These are phyloP conservation scores for Epizoanthus scotinus DNA, from an alignment of 92 coral and sea anemone genomes.

Conservation along the genomic window DNA sequence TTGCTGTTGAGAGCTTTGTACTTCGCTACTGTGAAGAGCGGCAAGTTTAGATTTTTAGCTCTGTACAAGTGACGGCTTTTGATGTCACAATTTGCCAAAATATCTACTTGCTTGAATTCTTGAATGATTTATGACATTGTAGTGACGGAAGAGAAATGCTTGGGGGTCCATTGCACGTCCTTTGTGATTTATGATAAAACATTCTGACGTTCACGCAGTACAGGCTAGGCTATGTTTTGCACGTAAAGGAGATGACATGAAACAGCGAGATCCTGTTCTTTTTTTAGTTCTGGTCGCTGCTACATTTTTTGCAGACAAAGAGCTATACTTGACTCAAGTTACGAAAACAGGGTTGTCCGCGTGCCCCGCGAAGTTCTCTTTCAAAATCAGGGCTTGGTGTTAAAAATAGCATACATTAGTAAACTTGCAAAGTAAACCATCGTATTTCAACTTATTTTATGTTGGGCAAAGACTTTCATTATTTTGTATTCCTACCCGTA, in stretches of 20 bases:
- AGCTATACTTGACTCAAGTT: neutral
- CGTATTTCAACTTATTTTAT: no score
- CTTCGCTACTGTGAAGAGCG: neutral
- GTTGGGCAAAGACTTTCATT: no score
- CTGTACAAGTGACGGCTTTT: constrained; percentile 3
- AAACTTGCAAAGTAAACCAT: no score
- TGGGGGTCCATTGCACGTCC: constrained; percentile 41
- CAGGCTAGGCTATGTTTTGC: constrained; percentile 24
- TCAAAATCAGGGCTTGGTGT: neutral
- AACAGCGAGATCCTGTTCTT: neutral
- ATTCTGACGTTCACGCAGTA: constrained; percentile 19
- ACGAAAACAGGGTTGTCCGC: neutral
- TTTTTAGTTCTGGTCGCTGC: neutral
- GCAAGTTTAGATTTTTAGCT: neutral
- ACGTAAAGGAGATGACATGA: constrained; percentile 28
- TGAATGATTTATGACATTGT: constrained; percentile 26
- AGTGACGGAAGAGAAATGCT: constrained; percentile 40
- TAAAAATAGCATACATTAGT: neutral
- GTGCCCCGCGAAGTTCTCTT: neutral
- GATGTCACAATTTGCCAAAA: constrained; percentile 26
- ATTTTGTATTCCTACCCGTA: no score
- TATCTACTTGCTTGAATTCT: constrained; percentile 15
- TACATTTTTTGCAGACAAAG: neutral
- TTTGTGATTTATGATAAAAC: constrained; percentile 42
- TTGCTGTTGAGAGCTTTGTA: constrained; percentile 9